These are phyloP conservation scores for Megaceryle alcyon DNA, from an alignment of 2,797 vertebrate species.

Conservation along the genomic window DNA sequence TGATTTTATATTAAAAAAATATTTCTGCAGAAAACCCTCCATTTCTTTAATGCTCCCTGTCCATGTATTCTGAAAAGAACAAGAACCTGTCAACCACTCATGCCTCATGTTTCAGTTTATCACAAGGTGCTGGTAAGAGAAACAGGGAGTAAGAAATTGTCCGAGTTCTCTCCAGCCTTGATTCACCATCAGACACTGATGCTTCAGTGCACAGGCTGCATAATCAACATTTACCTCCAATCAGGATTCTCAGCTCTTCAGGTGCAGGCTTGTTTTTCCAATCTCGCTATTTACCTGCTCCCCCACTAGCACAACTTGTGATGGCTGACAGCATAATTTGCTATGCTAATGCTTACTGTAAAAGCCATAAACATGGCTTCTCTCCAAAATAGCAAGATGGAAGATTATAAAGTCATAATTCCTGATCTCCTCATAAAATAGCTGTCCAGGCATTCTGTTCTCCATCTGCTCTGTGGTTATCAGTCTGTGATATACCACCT, in stretches of 20 bases:
- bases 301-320: background rate
- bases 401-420: conserved; percentile 65
- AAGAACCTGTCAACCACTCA: rapidly evolving
- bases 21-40: background rate
- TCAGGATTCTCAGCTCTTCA: background rate
- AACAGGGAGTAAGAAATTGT: background rate
- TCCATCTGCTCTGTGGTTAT: conserved; percentile 51
- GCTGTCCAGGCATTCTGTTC: conserved; percentile 35
- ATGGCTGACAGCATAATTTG: conserved; percentile 16
- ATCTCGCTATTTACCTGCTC: background rate
- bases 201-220: background rate
- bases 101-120: background rate
- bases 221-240: background rate
- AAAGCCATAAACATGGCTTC: conserved; percentile 37
- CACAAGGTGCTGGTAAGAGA: background rate
- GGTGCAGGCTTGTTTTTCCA: background rate
- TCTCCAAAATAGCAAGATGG: conserved; percentile 43
- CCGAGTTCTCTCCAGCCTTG: background rate
- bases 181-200: background rate
- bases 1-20: background rate
- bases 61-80: background rate
- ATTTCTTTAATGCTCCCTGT: background rate
- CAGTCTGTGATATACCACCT: conserved; percentile 7
- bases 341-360: conserved; percentile 6
- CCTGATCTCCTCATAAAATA: conserved; percentile 38